phyloP scores from a whole-genome alignment of 2,113 vertebrate genomes.

The Carollia perspicillata region DNA sequence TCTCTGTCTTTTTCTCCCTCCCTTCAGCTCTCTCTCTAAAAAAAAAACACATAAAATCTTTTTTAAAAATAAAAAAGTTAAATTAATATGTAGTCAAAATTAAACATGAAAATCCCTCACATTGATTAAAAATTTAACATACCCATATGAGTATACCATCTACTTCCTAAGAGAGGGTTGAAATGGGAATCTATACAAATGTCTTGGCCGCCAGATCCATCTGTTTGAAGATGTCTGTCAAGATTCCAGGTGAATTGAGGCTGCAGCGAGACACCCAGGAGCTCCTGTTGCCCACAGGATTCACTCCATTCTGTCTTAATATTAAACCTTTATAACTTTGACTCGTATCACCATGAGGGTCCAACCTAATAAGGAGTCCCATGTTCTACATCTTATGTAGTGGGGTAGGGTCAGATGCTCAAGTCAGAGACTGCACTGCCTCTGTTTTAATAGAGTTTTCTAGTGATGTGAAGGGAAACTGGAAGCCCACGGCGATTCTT shows the following conservation, averaged over 20 bases:
- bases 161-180: background rate
- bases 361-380: background rate
- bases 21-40: no score
- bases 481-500: background rate
- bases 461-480: background rate
- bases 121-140: background rate
- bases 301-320: background rate
- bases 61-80: background rate
- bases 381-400: background rate
- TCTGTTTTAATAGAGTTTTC: background rate
- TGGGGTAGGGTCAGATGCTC: background rate
- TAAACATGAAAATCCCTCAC: background rate
- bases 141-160: background rate
- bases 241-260: background rate
- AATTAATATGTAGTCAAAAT: background rate
- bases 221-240: background rate
- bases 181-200: background rate
- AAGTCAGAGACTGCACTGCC: background rate
- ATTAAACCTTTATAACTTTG: background rate
- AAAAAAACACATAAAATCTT: no score
- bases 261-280: accelerated
- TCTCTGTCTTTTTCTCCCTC: no score
- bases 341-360: background rate
- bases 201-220: background rate
- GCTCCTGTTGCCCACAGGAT: background rate